Conservation (phyloP, 2,888 invertebrate genomes). For the Marronus borbonicus region DNA sequence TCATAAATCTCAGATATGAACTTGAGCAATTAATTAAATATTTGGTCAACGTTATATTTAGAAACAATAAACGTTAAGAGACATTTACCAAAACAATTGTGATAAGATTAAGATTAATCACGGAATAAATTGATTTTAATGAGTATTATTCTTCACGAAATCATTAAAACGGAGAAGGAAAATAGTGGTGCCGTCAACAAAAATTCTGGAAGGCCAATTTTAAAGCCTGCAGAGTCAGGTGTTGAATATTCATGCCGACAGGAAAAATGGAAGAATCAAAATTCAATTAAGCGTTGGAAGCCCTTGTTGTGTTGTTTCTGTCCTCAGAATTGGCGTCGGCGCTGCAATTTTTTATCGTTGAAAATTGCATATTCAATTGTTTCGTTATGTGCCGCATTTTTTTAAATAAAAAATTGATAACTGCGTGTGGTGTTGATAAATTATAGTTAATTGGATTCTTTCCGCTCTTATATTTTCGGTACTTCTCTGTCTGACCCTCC, state of each 20-base stretch:
- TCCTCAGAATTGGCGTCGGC: conserved; percentile 40
- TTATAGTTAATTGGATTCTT: conserved; percentile 14
- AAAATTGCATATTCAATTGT: conserved; percentile 53
- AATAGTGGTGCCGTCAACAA: conserved; percentile 33
- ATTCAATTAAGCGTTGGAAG: conserved; percentile 55
- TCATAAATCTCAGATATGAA: neutral
- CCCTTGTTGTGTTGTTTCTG: conserved; percentile 36
- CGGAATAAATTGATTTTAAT: conserved; percentile 31
- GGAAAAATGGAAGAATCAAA: conserved; percentile 57
- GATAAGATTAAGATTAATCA: neutral
- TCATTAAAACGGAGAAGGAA: conserved; percentile 12
- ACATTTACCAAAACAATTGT: neutral
- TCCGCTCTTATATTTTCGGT: neutral
- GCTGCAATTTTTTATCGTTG: conserved; percentile 42
- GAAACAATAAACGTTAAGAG: neutral
- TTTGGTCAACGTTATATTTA: neutral
- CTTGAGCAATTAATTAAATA: neutral
- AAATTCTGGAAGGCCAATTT: conserved; percentile 22
- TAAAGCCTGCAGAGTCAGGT: conserved; percentile 37
- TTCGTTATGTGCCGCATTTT: conserved; percentile 44
- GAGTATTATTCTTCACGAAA: neutral
- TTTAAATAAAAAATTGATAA: conserved; percentile 16
- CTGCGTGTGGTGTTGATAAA: conserved; percentile 29
- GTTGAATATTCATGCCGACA: conserved; percentile 55
- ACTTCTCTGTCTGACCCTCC: neutral